Conservation (phyloP, 1,140 invertebrate genomes). For the Bombus huntii region DNA sequence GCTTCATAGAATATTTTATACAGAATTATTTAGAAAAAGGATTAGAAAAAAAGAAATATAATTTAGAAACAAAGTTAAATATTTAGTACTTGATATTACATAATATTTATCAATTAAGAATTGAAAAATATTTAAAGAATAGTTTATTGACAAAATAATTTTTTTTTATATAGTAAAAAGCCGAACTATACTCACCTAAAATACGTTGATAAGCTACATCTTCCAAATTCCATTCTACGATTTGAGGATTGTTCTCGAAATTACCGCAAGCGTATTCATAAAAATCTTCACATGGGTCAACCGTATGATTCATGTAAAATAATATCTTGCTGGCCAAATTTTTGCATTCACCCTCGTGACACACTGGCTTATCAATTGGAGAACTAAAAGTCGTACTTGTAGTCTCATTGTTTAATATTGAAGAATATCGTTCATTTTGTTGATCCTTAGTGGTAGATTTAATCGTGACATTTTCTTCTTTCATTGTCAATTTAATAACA, state of each 20-base stretch:
- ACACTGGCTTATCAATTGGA: slow-evolving; percentile 28
- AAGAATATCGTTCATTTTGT: not conserved
- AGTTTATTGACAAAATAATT: not conserved
- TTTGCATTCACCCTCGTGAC: slow-evolving; percentile 68
- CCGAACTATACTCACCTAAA: slow-evolving; percentile 44
- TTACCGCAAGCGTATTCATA: slow-evolving; percentile 85
- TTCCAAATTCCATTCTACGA: slow-evolving; percentile 56
- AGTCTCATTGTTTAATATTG: not conserved
- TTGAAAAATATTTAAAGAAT: not conserved
- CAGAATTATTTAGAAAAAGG: not conserved
- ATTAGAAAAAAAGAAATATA: not conserved
- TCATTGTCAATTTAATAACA: not conserved
- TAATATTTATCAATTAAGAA: no score
- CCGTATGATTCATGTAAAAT: slow-evolving; percentile 81
- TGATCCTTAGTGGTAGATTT: not conserved
- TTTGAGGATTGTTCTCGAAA: slow-evolving; percentile 70
- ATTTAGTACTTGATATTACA: no score
- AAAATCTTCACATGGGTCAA: slow-evolving; percentile 87
- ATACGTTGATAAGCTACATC: slow-evolving; percentile 57
- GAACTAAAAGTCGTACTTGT: not conserved
- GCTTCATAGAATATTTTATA: not conserved
- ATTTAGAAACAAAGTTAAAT: not conserved
- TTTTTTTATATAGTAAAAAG: not conserved
- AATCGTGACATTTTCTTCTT: not conserved
- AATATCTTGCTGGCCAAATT: slow-evolving; percentile 76